Evolutionary conservation across 1,140 invertebrate species (phyloP).

Genomic region (Drosophila asahinai): DNA sequence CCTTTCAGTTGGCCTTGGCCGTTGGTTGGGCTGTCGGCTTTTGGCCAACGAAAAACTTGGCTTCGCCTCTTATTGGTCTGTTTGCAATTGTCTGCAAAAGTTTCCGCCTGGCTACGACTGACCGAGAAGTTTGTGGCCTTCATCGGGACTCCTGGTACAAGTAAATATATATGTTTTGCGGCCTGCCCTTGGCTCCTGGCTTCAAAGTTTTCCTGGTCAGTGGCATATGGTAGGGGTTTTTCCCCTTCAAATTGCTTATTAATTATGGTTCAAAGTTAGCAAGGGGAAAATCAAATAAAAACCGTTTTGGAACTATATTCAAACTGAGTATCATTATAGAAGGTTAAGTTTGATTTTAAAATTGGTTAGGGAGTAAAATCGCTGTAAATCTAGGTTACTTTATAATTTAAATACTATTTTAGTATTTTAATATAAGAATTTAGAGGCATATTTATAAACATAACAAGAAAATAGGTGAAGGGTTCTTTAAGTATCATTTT

Average conservation of each 20-base stretch:
- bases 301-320: not conserved
- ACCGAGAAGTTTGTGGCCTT: constrained; percentile 50
- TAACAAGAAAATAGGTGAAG: no score
- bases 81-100: constrained; percentile 43
- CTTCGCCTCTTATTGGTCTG: constrained; percentile 42
- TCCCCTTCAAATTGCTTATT: constrained; percentile 26
- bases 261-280: constrained; percentile 29
- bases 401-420: no score
- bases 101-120: constrained; percentile 33
- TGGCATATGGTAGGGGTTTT: constrained; percentile 8
- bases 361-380: no score
- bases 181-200: constrained; percentile 29
- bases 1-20: constrained; percentile 45
- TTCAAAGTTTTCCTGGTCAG: constrained; percentile 35
- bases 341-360: no score
- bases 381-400: no score
- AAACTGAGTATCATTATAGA: not conserved
- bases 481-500: no score
- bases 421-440: no score
- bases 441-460: no score
- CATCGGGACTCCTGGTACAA: constrained; percentile 2
- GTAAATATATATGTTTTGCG: constrained; percentile 42
- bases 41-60: constrained; percentile 23
- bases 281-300: not conserved
- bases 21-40: constrained; percentile 22